phyloP scores from a whole-genome alignment of 2,797 vertebrate genomes.

The Thamnophis elegans region DNA sequence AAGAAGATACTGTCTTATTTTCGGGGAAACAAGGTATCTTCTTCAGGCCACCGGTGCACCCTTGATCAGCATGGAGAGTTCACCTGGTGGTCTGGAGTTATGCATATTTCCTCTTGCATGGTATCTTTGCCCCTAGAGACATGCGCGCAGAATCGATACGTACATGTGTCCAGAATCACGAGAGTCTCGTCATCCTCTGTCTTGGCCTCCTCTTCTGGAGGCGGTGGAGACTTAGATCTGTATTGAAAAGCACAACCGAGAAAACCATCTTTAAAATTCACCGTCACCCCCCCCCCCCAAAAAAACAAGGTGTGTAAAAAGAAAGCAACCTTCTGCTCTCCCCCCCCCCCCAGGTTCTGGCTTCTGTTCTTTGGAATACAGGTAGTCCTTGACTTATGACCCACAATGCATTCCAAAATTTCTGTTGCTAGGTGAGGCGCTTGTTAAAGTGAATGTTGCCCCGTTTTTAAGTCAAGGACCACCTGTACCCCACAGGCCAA shows the following conservation, averaged over 20 bases:
- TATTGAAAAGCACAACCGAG: background rate
- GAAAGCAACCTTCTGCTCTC: background rate
- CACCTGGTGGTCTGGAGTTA: background rate
- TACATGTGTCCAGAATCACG: constrained; percentile 83
- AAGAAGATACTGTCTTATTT: too few relatives aligned
- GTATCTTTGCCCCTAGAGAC: background rate
- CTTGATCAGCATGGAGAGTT: background rate
- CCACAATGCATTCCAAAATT: background rate
- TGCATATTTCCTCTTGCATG: background rate
- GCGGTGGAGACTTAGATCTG: constrained; percentile 84
- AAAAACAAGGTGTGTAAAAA: background rate
- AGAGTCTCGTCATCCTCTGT: constrained; percentile 73
- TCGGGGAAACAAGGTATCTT: too few relatives aligned
- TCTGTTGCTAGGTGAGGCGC: background rate
- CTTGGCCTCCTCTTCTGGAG: constrained; percentile 64
- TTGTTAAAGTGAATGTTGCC: background rate
- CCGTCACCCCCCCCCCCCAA: background rate
- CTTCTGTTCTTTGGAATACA: background rate
- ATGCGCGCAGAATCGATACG: constrained; percentile 41
- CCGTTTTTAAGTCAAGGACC: background rate
- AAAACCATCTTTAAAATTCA: background rate
- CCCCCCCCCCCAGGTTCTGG: background rate
- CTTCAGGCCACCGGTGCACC: background rate
- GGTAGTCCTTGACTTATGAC: background rate
- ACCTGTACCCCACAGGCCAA: background rate